Conservation (phyloP, 2,113 vertebrate species). For the Irena cyanogastra region DNA sequence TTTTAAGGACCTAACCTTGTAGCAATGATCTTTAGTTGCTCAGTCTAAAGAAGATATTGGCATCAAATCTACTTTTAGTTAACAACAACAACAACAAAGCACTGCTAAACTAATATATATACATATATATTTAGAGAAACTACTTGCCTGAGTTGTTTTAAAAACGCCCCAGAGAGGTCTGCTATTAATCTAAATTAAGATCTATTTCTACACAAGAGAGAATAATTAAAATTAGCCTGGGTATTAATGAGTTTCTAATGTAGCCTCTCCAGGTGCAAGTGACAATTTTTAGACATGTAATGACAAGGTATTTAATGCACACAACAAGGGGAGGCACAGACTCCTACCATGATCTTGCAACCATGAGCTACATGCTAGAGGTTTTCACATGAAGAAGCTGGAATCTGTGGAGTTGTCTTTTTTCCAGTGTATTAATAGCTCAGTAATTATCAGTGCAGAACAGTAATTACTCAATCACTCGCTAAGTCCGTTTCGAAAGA, state of each 20-base stretch:
- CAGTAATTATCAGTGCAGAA: background rate
- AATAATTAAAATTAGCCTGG: background rate
- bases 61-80: background rate
- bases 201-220: background rate
- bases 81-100: background rate
- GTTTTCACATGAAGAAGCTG: background rate
- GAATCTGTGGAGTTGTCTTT: background rate
- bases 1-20: background rate
- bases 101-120: background rate
- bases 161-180: background rate
- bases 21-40: background rate
- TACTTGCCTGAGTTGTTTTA: background rate
- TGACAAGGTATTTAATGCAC: background rate
- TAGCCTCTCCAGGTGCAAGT: background rate
- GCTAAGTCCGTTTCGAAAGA: background rate
- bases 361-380: background rate
- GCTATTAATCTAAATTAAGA: background rate
- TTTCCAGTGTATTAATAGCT: background rate
- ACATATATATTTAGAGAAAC: background rate
- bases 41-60: background rate
- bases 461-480: background rate
- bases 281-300: background rate
- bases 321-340: background rate
- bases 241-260: background rate
- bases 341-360: accelerated